Conservation (phyloP, 2,888 invertebrate genomes). For the Ramazzottius varieornatus region DNA sequence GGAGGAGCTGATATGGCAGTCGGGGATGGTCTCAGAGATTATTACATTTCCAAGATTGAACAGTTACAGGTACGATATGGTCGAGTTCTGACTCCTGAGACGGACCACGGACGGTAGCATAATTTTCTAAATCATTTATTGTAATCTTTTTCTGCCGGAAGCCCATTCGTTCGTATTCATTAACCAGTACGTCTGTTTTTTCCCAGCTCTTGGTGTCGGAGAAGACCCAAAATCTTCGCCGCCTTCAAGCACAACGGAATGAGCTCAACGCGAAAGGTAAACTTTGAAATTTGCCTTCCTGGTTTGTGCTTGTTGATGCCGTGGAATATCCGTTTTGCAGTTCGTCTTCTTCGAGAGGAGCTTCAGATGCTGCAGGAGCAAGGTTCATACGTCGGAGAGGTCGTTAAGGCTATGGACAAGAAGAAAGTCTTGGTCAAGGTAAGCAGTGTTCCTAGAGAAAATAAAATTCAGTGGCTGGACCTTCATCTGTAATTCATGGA, state of each 20-base stretch:
- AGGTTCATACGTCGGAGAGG: constrained; percentile 96
- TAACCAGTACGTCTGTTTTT: no score
- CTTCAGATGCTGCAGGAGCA: constrained; percentile 78
- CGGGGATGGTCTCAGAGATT: constrained; percentile 71
- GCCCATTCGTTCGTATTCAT: no score
- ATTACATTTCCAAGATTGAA: constrained; percentile 92
- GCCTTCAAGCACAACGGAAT: constrained; percentile 90
- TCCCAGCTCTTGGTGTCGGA: constrained; percentile 59
- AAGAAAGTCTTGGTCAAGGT: constrained; percentile 90
- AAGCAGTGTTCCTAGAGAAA: constrained; percentile 6
- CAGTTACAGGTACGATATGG: constrained; percentile 41
- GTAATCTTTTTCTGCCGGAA: no score
- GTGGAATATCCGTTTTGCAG: constrained; percentile 27
- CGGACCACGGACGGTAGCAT: no score
- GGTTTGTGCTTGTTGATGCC: not conserved
- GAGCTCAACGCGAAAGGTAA: constrained; percentile 89
- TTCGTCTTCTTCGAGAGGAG: constrained; percentile 87
- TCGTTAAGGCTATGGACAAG: constrained; percentile 98
- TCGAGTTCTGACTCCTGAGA: no score
- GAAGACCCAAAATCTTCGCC: constrained; percentile 79
- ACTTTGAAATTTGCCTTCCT: not conserved
- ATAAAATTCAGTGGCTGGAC: not conserved
- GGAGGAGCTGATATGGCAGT: constrained; percentile 22
- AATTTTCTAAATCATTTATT: no score
- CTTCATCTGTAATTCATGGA: not conserved